These are phyloP conservation scores for Acrossocheilus wenchowensis DNA, from an alignment of 2,797 vertebrate genomes.

Conservation along the genomic window DNA sequence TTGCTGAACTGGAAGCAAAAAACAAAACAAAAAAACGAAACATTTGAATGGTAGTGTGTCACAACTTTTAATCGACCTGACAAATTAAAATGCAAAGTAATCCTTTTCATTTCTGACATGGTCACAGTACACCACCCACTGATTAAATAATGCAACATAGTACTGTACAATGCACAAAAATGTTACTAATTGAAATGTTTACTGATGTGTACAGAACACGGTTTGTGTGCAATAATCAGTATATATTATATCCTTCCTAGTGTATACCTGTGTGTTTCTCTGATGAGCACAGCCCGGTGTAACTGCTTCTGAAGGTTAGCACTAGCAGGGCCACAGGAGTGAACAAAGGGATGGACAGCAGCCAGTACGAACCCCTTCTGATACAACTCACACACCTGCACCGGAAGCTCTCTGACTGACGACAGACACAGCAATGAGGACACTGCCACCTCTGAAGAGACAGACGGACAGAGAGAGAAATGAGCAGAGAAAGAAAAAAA, in stretches of 20 bases:
- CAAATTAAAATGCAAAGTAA: background rate
- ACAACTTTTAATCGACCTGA: background rate
- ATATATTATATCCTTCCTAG: background rate
- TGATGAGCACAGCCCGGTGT: conserved; percentile 92
- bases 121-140: background rate
- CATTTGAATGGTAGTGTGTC: background rate
- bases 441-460: conserved; percentile 79
- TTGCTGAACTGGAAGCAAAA: background rate
- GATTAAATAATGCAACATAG: background rate
- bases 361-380: conserved; percentile 90
- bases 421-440: conserved; percentile 89
- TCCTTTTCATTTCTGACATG: background rate
- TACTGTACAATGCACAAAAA: background rate
- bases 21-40: too few relatives aligned
- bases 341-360: conserved; percentile 92
- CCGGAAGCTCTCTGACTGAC: conserved; percentile 89
- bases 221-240: background rate
- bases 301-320: conserved; percentile 89
- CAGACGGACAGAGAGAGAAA: conserved; percentile 4
- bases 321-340: conserved; percentile 83
- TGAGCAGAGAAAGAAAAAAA: background rate
- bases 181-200: background rate
- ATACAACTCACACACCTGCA: conserved; percentile 91
- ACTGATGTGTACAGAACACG: background rate
- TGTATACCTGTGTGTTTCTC: conserved; percentile 75